Evolutionary conservation across 2,888 invertebrate species (phyloP).

Genomic region (Congeria kusceri): DNA sequence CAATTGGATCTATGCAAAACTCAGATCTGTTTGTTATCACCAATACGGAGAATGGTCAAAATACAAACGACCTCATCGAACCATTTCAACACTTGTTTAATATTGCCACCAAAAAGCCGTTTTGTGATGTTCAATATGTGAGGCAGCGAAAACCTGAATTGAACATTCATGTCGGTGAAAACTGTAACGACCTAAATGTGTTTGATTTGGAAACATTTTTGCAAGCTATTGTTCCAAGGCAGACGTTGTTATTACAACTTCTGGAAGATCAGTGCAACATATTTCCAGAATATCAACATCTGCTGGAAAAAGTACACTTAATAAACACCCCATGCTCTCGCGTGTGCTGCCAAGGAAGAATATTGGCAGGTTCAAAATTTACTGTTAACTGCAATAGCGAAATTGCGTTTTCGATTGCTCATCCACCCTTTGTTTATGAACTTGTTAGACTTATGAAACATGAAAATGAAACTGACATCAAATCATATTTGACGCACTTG

Average conservation of each 20-base stretch:
- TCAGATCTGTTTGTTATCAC: not conserved
- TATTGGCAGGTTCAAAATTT: conserved; percentile 12
- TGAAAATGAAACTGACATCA: too few species aligned
- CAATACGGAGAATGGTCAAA: conserved; percentile 4
- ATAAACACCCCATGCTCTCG: conserved; percentile 2
- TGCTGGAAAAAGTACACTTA: conserved; percentile 2
- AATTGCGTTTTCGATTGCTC: conserved; percentile 7
- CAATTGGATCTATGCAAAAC: not conserved
- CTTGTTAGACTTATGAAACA: not conserved
- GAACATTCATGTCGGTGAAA: conserved; percentile 2
- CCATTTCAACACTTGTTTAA: conserved; percentile 8
- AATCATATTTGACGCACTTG: not conserved
- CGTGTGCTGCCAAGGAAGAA: conserved; percentile 3
- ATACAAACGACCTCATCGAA: conserved; percentile 4
- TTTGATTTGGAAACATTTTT: conserved; percentile 9
- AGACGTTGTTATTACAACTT: not conserved
- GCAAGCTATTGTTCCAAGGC: conserved; percentile 6
- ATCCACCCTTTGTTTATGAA: conserved; percentile 24
- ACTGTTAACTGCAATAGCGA: not conserved
- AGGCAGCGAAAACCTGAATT: not conserved
- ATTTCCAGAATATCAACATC: not conserved
- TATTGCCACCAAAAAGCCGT: not conserved
- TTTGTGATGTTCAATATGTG: conserved; percentile 11
- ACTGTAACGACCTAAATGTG: conserved; percentile 5
- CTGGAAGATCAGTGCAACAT: conserved; percentile 14